Conservation (phyloP, 1,140 invertebrate species). For the Thalassaphorura encarpata region DNA sequence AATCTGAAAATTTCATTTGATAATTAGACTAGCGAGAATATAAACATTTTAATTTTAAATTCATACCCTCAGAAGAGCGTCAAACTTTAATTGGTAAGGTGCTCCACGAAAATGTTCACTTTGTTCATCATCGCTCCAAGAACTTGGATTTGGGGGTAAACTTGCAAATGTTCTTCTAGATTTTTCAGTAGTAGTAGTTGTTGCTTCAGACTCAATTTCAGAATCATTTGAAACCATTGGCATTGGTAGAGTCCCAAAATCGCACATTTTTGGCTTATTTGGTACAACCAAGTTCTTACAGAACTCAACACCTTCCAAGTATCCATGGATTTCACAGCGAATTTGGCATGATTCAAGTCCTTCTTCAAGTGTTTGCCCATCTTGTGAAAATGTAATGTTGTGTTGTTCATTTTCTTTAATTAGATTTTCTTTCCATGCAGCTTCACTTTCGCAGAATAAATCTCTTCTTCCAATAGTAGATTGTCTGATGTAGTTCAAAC, state of each 20-base stretch:
- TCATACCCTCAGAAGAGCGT: constrained; percentile 3
- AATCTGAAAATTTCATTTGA: not conserved
- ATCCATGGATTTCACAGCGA: constrained; percentile 6
- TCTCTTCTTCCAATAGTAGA: not conserved
- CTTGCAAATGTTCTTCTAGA: no score
- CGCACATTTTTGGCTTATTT: not conserved
- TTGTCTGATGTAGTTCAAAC: constrained; percentile 12
- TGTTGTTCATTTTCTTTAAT: not conserved
- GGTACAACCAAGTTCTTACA: constrained; percentile 9
- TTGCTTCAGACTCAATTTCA: not conserved
- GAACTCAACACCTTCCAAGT: constrained; percentile 5
- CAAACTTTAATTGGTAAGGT: constrained; percentile 4
- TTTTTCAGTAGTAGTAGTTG: not conserved
- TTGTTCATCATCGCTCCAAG: not conserved
- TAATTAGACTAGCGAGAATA: no score
- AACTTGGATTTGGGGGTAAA: not conserved
- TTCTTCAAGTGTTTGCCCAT: not conserved
- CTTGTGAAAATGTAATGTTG: not conserved
- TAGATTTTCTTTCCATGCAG: not conserved
- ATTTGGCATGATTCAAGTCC: not conserved
- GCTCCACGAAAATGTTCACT: not conserved
- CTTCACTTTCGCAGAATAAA: constrained; percentile 6
- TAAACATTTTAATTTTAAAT: not conserved
- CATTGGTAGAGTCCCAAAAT: not conserved
- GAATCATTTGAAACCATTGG: not conserved